A percentile compares a stretch with the other conserved stretches of the same genome.
Evolutionary conservation across 2,888 invertebrate genomes (phyloP).

Genomic region (Nemoura dubitans): DNA sequence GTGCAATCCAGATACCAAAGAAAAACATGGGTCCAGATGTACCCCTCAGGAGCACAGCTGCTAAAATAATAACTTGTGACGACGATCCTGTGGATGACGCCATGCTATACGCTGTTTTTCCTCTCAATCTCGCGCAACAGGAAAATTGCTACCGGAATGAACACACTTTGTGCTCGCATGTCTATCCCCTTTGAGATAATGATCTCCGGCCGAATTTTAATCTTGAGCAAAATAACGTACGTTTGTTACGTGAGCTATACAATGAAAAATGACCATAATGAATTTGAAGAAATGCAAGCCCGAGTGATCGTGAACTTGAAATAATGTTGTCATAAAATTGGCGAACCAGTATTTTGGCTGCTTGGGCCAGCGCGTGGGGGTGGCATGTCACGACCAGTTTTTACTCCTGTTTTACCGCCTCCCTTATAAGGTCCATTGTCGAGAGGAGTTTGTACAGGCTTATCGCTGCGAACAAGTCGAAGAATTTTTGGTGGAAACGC

Average conservation of each 20-base stretch:
- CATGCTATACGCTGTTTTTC: background rate
- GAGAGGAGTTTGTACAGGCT: background rate
- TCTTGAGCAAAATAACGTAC: background rate
- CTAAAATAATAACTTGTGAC: background rate
- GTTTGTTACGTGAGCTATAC: background rate
- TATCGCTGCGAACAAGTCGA: background rate
- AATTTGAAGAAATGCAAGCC: background rate
- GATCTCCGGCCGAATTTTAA: background rate
- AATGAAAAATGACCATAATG: background rate
- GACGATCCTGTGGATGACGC: background rate
- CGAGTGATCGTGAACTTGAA: background rate
- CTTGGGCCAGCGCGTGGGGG: background rate
- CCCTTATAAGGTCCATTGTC: background rate
- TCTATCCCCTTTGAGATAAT: background rate
- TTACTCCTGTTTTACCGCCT: background rate
- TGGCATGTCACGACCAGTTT: background rate
- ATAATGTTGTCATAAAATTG: background rate
- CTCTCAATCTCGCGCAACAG: background rate
- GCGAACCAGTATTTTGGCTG: background rate
- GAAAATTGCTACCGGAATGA: background rate
- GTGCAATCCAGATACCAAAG: background rate
- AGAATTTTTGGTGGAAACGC: slow-evolving; percentile 7
- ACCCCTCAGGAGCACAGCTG: background rate
- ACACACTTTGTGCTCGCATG: background rate
- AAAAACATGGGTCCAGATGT: background rate